These are phyloP conservation scores for Drosophila murphyi DNA, from an alignment of 1,140 invertebrate genomes.

Conservation along the genomic window DNA sequence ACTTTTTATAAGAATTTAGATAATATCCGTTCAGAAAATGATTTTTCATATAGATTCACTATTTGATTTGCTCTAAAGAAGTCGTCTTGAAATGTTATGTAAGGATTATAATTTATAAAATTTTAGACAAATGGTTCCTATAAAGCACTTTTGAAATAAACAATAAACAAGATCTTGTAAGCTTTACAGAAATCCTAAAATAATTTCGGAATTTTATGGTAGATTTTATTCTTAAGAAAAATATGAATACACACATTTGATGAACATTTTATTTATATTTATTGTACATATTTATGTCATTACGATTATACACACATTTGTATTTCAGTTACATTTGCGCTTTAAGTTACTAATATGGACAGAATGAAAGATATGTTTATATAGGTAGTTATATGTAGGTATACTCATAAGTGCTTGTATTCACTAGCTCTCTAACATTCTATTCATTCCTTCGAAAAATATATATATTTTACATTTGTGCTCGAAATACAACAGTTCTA, in stretches of 20 bases:
- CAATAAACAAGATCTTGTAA: too few species aligned
- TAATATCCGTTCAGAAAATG: too few species aligned
- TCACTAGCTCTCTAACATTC: constrained; percentile 10
- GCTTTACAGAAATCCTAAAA: too few species aligned
- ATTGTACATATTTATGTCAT: constrained; percentile 65
- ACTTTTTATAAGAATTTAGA: too few species aligned
- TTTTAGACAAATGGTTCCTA: too few species aligned
- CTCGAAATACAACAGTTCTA: constrained; percentile 12
- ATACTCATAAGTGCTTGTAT: constrained; percentile 4
- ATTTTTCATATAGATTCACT: too few species aligned
- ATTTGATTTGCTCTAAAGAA: too few species aligned
- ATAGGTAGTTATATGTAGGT: constrained; percentile 14
- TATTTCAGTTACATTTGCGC: constrained; percentile 18
- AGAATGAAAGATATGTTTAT: constrained; percentile 40
- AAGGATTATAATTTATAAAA: too few species aligned
- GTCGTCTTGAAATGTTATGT: too few species aligned
- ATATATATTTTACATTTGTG: constrained; percentile 54
- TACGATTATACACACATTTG: constrained; percentile 42
- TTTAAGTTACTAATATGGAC: constrained; percentile 47
- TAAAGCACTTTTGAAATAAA: too few species aligned
- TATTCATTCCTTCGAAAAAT: constrained; percentile 13
- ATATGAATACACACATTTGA: constrained; percentile 4
- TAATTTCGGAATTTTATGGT: too few species aligned
- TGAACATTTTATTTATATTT: constrained; percentile 75
- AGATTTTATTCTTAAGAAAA: too few species aligned